phyloP scores from a whole-genome alignment of 2,797 vertebrate genomes.

The Perodicticus potto region DNA sequence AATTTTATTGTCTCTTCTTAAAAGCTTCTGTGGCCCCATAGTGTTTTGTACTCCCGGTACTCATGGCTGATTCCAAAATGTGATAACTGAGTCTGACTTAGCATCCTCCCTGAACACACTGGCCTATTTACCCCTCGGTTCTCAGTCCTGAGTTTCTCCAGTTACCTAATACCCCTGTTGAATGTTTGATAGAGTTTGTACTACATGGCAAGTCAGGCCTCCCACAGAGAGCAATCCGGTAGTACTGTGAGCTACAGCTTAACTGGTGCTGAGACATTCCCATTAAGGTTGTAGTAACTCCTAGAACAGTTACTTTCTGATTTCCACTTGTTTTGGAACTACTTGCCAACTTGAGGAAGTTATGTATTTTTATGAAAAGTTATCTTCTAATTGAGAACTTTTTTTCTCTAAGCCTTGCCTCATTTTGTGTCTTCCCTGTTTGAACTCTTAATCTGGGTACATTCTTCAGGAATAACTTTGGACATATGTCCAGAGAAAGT shows the following conservation, averaged over 20 bases:
- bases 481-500: not conserved
- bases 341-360: not conserved
- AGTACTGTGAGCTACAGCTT: not conserved
- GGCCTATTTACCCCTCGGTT: not conserved
- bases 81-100: not conserved
- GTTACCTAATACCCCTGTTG: not conserved
- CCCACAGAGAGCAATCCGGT: not conserved
- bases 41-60: not conserved
- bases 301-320: not conserved
- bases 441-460: not conserved
- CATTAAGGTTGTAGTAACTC: not conserved
- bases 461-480: not conserved
- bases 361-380: not conserved
- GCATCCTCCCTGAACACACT: not conserved
- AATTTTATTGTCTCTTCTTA: not conserved
- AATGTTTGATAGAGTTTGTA: not conserved
- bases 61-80: not conserved
- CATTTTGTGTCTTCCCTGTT: not conserved
- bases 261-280: not conserved
- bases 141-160: not conserved
- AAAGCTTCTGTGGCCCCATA: not conserved
- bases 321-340: slow-evolving; percentile 2
- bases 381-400: not conserved
- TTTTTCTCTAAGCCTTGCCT: not conserved
- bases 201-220: not conserved